Percentiles rank a stretch among this genome's conserved stretches.
phyloP scores from a whole-genome alignment of 2,113 vertebrate species.

The Eubucco bourcierii region DNA sequence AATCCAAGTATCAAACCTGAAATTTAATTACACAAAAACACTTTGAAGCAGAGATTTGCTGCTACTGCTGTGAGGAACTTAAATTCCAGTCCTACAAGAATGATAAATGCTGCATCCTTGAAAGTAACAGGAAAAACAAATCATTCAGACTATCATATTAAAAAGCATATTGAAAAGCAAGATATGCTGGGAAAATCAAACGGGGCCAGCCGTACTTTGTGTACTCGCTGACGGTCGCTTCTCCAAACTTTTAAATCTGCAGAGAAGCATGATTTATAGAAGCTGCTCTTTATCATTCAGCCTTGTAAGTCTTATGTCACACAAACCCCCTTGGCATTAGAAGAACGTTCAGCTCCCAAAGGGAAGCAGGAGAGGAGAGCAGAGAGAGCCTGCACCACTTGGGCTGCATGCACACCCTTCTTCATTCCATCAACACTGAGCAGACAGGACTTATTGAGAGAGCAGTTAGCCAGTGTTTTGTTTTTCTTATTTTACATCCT shows the following conservation, averaged over 20 bases:
- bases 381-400: not conserved
- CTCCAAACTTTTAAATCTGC: constrained; percentile 18
- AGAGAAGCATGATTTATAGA: constrained; percentile 43
- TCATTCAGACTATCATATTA: constrained; percentile 14
- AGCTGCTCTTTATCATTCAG: constrained; percentile 26
- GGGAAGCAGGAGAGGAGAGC: not conserved
- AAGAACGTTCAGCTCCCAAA: not conserved
- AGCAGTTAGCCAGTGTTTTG: not conserved
- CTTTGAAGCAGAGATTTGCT: not conserved
- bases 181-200: not conserved
- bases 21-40: constrained; percentile 43
- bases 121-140: constrained; percentile 41
- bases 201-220: not conserved
- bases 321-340: not conserved
- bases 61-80: not conserved
- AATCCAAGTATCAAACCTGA: not conserved
- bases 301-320: not conserved
- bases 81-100: not conserved
- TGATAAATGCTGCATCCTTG: constrained; percentile 24
- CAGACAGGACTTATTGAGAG: not conserved
- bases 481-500: constrained; percentile 10
- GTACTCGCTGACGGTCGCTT: not conserved
- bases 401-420: not conserved
- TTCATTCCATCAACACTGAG: not conserved
- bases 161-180: constrained; percentile 45